These are phyloP conservation scores for Eristalinus aeneus DNA, from an alignment of 2,888 invertebrate species.

Conservation along the genomic window DNA sequence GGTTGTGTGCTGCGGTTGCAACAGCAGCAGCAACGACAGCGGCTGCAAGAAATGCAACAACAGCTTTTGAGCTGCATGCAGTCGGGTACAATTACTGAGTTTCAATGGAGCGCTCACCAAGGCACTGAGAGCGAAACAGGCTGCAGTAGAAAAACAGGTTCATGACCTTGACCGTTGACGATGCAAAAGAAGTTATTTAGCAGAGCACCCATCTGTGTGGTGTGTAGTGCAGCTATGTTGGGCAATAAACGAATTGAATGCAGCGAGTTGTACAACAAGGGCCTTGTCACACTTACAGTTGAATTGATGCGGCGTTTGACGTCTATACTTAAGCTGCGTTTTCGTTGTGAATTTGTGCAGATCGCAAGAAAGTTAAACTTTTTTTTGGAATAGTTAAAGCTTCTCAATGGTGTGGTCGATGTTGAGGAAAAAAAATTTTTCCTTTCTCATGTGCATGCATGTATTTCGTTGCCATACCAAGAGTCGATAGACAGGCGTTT, in stretches of 20 bases:
- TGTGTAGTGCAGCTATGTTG: neutral
- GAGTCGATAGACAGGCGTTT: too few species aligned
- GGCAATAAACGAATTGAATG: constrained; percentile 3
- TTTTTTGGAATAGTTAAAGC: too few species aligned
- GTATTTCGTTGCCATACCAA: too few species aligned
- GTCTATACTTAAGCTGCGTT: too few species aligned
- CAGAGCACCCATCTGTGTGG: neutral
- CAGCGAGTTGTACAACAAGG: neutral
- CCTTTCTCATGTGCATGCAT: too few species aligned
- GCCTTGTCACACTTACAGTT: neutral
- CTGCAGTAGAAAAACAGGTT: constrained; percentile 73
- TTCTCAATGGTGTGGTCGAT: too few species aligned
- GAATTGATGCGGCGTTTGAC: neutral
- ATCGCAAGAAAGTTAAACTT: too few species aligned
- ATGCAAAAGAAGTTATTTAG: constrained; percentile 7
- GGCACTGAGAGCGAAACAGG: neutral
- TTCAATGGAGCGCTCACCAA: neutral
- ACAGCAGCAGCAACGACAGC: too few species aligned
- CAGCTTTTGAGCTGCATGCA: neutral
- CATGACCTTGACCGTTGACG: constrained; percentile 77
- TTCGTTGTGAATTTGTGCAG: too few species aligned
- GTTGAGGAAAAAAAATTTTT: too few species aligned
- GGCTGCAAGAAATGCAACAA: neutral
- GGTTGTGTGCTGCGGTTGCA: neutral
- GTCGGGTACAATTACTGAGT: neutral